Conservation (phyloP, 1,140 invertebrate species). For the Homalodisca vitripennis region DNA sequence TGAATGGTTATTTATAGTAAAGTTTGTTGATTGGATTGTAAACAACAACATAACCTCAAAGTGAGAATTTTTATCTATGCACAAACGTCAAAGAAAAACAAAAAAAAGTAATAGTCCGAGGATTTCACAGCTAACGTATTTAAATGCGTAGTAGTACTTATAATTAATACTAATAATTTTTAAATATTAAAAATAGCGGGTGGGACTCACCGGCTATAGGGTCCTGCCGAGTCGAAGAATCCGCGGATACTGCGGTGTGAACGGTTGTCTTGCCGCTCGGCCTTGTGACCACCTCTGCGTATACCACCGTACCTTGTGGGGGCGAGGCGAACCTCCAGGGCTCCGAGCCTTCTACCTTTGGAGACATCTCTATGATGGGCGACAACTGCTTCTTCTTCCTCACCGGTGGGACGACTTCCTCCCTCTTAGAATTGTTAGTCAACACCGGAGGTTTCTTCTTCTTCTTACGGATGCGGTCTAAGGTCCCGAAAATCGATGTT, state of each 20-base stretch:
- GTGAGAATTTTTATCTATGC: too few relatives aligned
- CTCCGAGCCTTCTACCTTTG: slow-evolving; percentile 42
- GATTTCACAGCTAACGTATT: too few relatives aligned
- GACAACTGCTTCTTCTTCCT: slow-evolving; percentile 64
- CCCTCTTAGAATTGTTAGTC: slow-evolving; percentile 28
- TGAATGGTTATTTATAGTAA: too few relatives aligned
- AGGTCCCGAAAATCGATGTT: slow-evolving; percentile 33
- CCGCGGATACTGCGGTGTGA: slow-evolving; percentile 38
- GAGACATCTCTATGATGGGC: slow-evolving; percentile 69
- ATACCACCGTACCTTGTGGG: not conserved
- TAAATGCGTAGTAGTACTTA: too few relatives aligned
- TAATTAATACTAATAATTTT: too few relatives aligned
- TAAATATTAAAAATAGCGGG: too few relatives aligned
- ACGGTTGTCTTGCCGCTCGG: slow-evolving; percentile 59
- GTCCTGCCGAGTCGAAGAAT: not conserved
- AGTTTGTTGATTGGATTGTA: too few relatives aligned
- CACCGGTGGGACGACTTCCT: slow-evolving; percentile 27
- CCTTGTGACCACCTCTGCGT: slow-evolving; percentile 22
- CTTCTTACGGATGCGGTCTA: slow-evolving; percentile 42
- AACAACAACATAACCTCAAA: too few relatives aligned
- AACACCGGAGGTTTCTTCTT: slow-evolving; percentile 50
- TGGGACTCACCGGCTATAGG: not conserved
- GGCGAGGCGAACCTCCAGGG: not conserved
- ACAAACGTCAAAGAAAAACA: too few relatives aligned
- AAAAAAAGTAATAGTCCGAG: too few relatives aligned